phyloP scores from a whole-genome alignment of 1,140 invertebrate species.

The Pseudomyrmex gracilis region DNA sequence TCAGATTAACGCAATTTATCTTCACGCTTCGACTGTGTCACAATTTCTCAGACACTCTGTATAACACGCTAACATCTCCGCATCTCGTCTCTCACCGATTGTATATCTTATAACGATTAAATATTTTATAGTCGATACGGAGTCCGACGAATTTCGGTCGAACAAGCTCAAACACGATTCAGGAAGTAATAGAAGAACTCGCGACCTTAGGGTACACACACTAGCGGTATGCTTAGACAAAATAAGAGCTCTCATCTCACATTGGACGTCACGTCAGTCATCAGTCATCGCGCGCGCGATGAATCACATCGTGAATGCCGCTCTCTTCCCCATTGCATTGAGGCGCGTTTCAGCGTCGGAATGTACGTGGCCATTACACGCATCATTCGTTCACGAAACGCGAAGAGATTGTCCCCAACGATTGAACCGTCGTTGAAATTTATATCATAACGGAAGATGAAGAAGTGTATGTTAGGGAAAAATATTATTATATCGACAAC shows the following conservation, averaged over 20 bases:
- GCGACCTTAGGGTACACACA: slow-evolving; percentile 33
- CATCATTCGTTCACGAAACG: neutral
- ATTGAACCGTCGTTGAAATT: slow-evolving; percentile 12
- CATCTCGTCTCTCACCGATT: neutral
- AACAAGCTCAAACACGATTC: slow-evolving; percentile 55
- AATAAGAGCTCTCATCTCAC: slow-evolving; percentile 26
- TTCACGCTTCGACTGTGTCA: too few species aligned
- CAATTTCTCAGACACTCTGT: too few species aligned
- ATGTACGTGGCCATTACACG: too few species aligned
- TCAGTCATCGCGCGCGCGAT: neutral
- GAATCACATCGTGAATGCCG: neutral
- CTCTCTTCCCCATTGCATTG: neutral
- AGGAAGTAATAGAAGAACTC: slow-evolving; percentile 12
- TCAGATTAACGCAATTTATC: too few species aligned
- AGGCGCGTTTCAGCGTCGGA: neutral
- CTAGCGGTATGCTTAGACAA: slow-evolving; percentile 24
- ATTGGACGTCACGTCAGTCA: too few species aligned
- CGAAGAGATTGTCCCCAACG: neutral
- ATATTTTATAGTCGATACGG: slow-evolving; percentile 43
- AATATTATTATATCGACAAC: too few species aligned
- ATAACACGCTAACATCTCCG: neutral
- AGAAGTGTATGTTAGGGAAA: too few species aligned
- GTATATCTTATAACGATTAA: slow-evolving; percentile 36
- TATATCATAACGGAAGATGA: neutral
- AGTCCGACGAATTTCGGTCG: slow-evolving; percentile 29